These are phyloP conservation scores for Syncerus caffer DNA, from an alignment of 2,797 vertebrate species.

Conservation along the genomic window DNA sequence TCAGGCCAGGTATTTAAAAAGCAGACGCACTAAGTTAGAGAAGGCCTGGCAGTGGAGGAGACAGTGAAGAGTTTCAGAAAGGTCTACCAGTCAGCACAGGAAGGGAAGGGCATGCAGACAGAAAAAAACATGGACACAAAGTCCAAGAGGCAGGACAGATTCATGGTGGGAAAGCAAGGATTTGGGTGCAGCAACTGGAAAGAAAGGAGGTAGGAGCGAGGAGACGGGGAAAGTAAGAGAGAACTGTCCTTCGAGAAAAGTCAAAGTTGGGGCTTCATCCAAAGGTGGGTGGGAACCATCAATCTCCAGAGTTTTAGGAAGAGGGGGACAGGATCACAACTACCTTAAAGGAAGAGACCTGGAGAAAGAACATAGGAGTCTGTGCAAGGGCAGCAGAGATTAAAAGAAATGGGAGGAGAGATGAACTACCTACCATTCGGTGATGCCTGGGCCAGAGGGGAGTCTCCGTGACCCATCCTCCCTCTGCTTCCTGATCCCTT, in stretches of 20 bases:
- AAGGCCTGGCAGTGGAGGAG: background rate
- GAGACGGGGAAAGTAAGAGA: background rate
- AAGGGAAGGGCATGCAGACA: background rate
- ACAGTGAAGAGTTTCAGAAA: background rate
- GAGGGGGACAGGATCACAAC: background rate
- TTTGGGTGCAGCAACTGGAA: background rate
- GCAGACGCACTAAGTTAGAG: background rate
- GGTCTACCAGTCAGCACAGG: background rate
- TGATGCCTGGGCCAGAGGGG: background rate
- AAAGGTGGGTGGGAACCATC: background rate
- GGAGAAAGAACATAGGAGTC: background rate
- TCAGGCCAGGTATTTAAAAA: background rate
- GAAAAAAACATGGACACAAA: background rate
- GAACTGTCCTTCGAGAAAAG: background rate
- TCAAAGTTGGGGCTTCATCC: background rate
- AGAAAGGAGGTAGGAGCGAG: background rate
- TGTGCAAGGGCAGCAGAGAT: background rate
- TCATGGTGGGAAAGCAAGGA: background rate
- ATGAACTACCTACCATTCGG: too few species aligned
- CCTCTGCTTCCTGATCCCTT: background rate
- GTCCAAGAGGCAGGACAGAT: background rate
- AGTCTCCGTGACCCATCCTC: background rate
- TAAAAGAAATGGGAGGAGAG: fast-evolving
- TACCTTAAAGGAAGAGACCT: background rate
- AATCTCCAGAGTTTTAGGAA: background rate